Evolutionary conservation across 2,113 vertebrate species (phyloP).

Genomic region (Lepus timidus): DNA sequence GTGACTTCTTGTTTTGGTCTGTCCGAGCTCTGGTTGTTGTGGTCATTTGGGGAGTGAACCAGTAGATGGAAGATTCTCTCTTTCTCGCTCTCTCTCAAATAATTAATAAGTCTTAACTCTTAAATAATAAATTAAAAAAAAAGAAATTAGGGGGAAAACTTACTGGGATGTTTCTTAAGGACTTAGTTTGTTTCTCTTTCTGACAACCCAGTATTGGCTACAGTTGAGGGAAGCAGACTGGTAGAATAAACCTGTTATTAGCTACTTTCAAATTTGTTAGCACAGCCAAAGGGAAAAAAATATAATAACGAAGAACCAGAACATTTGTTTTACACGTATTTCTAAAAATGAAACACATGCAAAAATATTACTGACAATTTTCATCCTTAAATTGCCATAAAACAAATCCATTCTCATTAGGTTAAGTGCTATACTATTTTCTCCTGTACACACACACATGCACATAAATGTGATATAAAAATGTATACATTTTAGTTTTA

Average conservation of each 20-base stretch:
- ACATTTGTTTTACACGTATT: conserved; percentile 29
- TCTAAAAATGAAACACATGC: conserved; percentile 19
- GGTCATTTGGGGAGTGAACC: no score
- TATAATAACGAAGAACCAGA: background rate
- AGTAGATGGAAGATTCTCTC: no score
- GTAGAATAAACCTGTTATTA: background rate
- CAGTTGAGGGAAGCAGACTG: background rate
- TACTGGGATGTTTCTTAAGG: background rate
- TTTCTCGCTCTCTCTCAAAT: no score
- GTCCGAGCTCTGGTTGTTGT: no score
- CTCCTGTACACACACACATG: background rate
- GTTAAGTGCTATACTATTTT: background rate
- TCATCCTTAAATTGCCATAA: background rate
- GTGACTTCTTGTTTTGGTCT: no score
- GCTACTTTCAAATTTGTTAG: background rate
- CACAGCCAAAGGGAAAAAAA: background rate
- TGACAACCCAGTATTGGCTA: background rate
- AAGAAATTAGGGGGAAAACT: background rate
- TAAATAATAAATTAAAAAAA: no score
- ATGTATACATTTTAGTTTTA: background rate
- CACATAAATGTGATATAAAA: background rate
- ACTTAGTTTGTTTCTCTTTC: background rate
- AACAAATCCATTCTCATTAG: conserved; percentile 24
- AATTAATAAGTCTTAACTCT: no score
- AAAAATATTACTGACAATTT: background rate